Evolutionary conservation across 1,140 invertebrate genomes (phyloP), one percentile per base, ranked within the genome.

Genomic region (Drosophila eugracilis): DNA sequence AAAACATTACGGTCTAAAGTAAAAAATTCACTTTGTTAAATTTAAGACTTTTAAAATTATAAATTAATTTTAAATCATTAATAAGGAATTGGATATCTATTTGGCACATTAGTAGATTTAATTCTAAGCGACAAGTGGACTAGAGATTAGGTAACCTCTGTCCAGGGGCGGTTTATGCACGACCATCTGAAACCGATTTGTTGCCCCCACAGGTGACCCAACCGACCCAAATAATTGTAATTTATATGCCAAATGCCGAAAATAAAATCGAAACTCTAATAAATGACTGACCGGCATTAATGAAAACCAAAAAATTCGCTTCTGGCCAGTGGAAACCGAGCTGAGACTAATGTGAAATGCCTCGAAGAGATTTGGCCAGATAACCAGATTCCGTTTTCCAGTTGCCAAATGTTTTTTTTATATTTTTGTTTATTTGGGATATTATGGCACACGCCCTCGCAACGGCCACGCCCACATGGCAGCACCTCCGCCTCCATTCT

Each of bases 321-420:
- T 12, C 55, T 45, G 60, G 57, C 57, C 42, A 24, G 57, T 62
- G 60, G 30, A 62, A 65, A 65, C 57, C 9, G 26, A 36, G 47
- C 48, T 24, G 45, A 41, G 52, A 72, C 69, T 72, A 72, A 72
- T 72, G 66, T 50, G 67, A 71, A 72, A 72, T 71, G 67, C 66
- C 67, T 72, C 24, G 67, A 45, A 70, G 66, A 70, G 45, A 71
- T 71, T 72, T 32, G 28, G 10, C 44, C 24, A 59, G 67, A 71
- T 71, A 72, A 71, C 69, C 66, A 72, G 69, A 58, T 72, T 58
- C 53, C 52, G 65, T 59, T 71, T 58, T 67, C 9, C 67, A 67
- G 62, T 70, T 71, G 50, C 63, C 63, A 70, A 70, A 67, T 70
- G 66, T 67, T 44, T 36, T 37, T 59, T 26, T 30, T 17, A 0